A percentile compares a stretch with the other conserved stretches of the same genome.
These are phyloP conservation scores for Chascanopsetta lugubris DNA, from an alignment of 2,113 vertebrate genomes.

Conservation along the genomic window DNA sequence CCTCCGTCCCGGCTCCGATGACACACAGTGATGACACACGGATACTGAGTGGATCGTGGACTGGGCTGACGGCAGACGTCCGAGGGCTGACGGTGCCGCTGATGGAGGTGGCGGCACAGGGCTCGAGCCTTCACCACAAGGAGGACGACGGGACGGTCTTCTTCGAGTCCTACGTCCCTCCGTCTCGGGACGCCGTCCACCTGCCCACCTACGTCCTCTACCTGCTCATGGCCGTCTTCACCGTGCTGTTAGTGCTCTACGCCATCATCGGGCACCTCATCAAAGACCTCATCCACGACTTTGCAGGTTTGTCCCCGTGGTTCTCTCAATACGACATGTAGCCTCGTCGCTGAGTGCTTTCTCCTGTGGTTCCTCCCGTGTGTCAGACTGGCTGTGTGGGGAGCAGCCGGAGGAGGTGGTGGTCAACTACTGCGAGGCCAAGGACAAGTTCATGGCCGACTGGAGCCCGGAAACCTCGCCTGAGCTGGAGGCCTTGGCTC, in stretches of 20 bases:
- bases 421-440: conserved; percentile 72
- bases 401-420: conserved; percentile 84
- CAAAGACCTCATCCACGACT: conserved; percentile 90
- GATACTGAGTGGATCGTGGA: conserved; percentile 32
- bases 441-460: conserved; percentile 80
- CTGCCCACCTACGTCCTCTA: conserved; percentile 86
- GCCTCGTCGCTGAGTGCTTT: neutral
- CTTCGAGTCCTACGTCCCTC: conserved; percentile 87
- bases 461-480: conserved; percentile 81
- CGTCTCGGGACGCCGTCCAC: conserved; percentile 84
- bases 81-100: neutral
- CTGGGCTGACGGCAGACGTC: conserved; percentile 21
- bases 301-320: conserved; percentile 77
- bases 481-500: conserved; percentile 76
- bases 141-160: conserved; percentile 72
- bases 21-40: conserved; percentile 12
- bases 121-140: conserved; percentile 32
- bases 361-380: neutral
- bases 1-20: conserved; percentile 7
- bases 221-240: conserved; percentile 82
- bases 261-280: conserved; percentile 94
- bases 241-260: conserved; percentile 87
- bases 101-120: conserved; percentile 35
- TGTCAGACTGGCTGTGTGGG: conserved; percentile 87
- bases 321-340: neutral